Evolutionary conservation across 2,113 vertebrate species (phyloP).

Genomic region (Regulus satrapa): DNA sequence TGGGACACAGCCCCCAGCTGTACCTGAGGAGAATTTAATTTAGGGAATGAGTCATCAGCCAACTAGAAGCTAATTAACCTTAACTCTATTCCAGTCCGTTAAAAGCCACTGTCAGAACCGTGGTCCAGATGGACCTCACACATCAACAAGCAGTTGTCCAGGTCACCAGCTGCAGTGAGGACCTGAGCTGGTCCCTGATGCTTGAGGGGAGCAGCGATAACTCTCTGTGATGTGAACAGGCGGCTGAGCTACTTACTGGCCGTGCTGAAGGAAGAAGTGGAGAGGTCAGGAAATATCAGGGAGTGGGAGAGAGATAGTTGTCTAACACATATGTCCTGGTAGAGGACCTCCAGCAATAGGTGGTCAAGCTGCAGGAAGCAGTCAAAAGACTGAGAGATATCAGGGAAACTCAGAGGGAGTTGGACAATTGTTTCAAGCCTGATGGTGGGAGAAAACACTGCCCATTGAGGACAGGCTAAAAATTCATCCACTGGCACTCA

Average conservation of each 20-base stretch:
- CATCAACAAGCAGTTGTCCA: not conserved
- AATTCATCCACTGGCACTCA: not conserved
- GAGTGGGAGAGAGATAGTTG: accelerated
- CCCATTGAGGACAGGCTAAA: not conserved
- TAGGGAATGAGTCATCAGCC: not conserved
- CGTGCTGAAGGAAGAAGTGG: not conserved
- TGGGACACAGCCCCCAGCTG: not conserved
- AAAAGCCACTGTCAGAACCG: not conserved
- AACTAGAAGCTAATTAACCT: not conserved
- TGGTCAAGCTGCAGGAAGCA: not conserved
- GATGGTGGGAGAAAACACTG: not conserved
- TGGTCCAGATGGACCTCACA: not conserved
- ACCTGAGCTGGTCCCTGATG: not conserved
- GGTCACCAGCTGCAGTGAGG: not conserved
- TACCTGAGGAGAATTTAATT: not conserved
- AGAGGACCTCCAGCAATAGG: not conserved
- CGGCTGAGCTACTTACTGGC: not conserved
- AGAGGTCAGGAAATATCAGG: not conserved
- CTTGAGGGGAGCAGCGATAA: not conserved
- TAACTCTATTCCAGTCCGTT: not conserved
- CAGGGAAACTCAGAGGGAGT: not conserved
- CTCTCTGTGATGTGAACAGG: not conserved
- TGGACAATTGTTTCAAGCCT: not conserved
- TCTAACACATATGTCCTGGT: not conserved
- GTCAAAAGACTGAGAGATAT: not conserved